Conservation (phyloP, 2,113 vertebrate genomes). For the Cinclus mexicanus region DNA sequence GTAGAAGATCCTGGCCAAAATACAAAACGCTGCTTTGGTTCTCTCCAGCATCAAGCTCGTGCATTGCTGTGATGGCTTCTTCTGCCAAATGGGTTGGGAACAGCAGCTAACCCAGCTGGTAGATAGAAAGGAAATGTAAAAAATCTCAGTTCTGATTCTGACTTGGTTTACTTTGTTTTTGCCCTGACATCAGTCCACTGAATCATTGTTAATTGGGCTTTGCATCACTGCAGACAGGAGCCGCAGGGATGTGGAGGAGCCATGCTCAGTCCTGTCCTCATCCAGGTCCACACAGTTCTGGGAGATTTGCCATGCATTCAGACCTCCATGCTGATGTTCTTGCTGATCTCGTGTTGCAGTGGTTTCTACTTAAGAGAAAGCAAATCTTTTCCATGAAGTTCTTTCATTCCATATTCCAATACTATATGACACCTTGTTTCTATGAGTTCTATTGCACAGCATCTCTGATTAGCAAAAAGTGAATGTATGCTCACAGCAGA, state of each 20-base stretch:
- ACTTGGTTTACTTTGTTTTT: not conserved
- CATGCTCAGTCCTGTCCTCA: not conserved
- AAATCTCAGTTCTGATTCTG: not conserved
- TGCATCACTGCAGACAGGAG: not conserved
- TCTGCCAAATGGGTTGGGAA: not conserved
- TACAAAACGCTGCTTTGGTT: not conserved
- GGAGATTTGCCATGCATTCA: not conserved
- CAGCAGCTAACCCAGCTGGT: not conserved
- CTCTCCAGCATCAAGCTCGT: not conserved
- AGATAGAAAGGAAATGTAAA: not conserved
- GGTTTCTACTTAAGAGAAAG: not conserved
- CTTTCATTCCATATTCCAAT: not conserved
- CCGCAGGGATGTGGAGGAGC: not conserved
- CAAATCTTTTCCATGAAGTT: not conserved
- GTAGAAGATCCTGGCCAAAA: not conserved
- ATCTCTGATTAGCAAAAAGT: constrained; percentile 16
- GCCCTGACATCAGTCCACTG: not conserved
- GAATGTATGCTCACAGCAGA: not conserved
- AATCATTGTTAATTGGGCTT: not conserved
- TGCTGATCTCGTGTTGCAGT: not conserved
- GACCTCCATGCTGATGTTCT: not conserved
- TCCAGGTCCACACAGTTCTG: not conserved
- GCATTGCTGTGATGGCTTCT: not conserved
- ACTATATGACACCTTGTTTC: not conserved
- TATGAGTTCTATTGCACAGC: not conserved